Conservation (phyloP, 2,113 vertebrate species). For the crab-eating macaque (Macaca fascicularis) region T2T-MFA8v1.1 NC_088381.1:41772001-41772500, state of each 20-base stretch:
- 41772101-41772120: not conserved
- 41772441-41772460: not conserved
- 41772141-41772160: not conserved
- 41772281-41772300: not conserved
- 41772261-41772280: constrained; percentile 28
- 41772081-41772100: not conserved
- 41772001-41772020: not conserved
- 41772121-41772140: not conserved
- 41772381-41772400: not conserved
- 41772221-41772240: not conserved
- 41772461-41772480: not conserved
- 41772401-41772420: not conserved
- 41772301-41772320: not conserved
- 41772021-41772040: not conserved
- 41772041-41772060: not conserved
- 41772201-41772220: not conserved
- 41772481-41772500: not conserved
- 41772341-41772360: not conserved
- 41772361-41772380: constrained; percentile 11
- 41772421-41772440: not conserved
- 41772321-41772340: not conserved
- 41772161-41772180: not conserved
- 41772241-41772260: not conserved
- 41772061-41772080: not conserved
- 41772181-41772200: not conserved